These are phyloP conservation scores for Macroramphosus scolopax DNA, from an alignment of 2,797 vertebrate genomes.

Conservation along the genomic window DNA sequence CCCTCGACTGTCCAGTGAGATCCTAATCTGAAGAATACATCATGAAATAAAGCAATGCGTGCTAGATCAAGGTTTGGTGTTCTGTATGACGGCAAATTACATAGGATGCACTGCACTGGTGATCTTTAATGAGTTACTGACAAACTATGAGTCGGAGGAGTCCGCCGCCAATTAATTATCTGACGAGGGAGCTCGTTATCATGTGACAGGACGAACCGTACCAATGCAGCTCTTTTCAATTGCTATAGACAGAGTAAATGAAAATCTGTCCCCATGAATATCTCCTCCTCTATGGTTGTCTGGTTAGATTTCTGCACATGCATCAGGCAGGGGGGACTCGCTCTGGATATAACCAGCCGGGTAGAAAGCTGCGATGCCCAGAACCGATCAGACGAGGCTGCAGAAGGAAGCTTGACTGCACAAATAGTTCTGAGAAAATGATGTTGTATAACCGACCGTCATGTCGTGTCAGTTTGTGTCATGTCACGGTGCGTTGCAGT, in stretches of 20 bases:
- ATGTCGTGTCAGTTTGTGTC: not conserved
- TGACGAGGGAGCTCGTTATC: slow-evolving; percentile 4
- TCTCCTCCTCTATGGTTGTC: slow-evolving; percentile 4
- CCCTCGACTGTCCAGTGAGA: no score
- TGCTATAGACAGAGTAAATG: slow-evolving; percentile 14
- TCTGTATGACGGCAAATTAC: not conserved
- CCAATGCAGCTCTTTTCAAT: slow-evolving; percentile 13
- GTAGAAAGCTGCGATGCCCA: not conserved
- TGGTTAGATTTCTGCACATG: slow-evolving; percentile 10
- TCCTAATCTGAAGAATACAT: no score
- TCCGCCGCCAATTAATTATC: slow-evolving; percentile 1
- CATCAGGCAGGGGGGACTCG: not conserved
- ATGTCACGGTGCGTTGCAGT: not conserved
- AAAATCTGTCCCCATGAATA: slow-evolving; percentile 11
- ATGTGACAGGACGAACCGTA: slow-evolving; percentile 1
- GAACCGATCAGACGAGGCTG: not conserved
- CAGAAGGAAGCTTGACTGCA: not conserved
- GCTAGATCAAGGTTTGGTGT: not conserved
- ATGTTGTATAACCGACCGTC: not conserved
- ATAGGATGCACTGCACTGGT: not conserved
- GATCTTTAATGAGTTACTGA: slow-evolving; percentile 16
- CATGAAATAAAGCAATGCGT: not conserved
- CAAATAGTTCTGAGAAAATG: not conserved
- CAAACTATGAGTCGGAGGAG: slow-evolving; percentile 10
- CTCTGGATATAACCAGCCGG: slow-evolving; percentile 7